A percentile compares a stretch with the other conserved stretches of the same genome.
phyloP scores from a whole-genome alignment of 2,888 invertebrate genomes.

The Ornithoptera priamus region DNA sequence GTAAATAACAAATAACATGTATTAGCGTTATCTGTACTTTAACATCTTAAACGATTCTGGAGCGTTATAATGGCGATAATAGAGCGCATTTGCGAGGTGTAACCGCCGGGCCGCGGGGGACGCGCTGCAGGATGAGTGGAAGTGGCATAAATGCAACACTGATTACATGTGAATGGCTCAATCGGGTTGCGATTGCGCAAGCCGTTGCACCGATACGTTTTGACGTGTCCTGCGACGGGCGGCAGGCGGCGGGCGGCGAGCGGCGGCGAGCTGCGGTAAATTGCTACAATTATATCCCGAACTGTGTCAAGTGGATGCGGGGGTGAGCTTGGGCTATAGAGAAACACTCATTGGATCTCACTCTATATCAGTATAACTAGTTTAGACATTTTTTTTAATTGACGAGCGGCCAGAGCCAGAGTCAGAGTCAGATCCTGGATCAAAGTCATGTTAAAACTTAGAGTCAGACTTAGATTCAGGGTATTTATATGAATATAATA shows the following conservation, averaged over 20 bases:
- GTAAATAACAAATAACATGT: no score
- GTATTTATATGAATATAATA: no score
- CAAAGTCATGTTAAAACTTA: no score
- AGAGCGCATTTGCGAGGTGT: slow-evolving; percentile 15
- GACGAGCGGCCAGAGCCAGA: no score
- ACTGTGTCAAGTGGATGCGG: slow-evolving; percentile 65
- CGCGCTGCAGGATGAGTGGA: slow-evolving; percentile 43
- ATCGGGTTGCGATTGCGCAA: slow-evolving; percentile 65
- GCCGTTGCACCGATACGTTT: slow-evolving; percentile 67
- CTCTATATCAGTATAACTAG: no score
- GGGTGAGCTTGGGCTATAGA: slow-evolving; percentile 46
- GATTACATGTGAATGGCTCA: slow-evolving; percentile 70
- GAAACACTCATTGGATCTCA: no score
- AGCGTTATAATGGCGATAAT: slow-evolving; percentile 8
- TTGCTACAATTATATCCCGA: slow-evolving; percentile 73
- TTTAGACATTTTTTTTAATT: no score
- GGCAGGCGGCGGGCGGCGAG: slow-evolving; percentile 29
- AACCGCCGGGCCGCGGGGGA: slow-evolving; percentile 49
- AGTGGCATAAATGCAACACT: slow-evolving; percentile 46
- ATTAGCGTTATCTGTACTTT: background rate
- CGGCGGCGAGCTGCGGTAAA: slow-evolving; percentile 53
- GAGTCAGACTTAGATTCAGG: no score
- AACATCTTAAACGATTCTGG: slow-evolving; percentile 1
- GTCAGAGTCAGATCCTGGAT: no score
- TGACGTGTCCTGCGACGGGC: slow-evolving; percentile 59